These are phyloP conservation scores for Sciurus carolinensis DNA, from an alignment of 2,797 vertebrate genomes.

Conservation along the genomic window DNA sequence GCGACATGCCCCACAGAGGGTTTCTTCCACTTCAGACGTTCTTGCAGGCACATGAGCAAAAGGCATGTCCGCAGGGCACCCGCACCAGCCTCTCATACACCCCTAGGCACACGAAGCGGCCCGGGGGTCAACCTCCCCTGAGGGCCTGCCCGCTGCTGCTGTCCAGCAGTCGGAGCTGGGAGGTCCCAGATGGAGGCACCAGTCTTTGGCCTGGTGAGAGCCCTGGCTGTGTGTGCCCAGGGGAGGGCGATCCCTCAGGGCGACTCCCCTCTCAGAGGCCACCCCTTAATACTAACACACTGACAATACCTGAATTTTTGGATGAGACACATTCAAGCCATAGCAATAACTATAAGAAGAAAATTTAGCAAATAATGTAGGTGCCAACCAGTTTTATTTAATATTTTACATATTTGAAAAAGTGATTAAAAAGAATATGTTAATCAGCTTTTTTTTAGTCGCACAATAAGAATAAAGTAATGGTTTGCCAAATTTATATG, in stretches of 20 bases:
- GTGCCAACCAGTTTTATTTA: slow-evolving; percentile 85
- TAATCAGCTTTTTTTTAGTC: background rate
- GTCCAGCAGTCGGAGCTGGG: slow-evolving; percentile 50
- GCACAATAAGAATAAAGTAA: background rate
- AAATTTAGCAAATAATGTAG: slow-evolving; percentile 36
- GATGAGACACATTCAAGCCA: background rate
- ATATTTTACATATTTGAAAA: slow-evolving; percentile 77
- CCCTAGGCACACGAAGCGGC: slow-evolving; percentile 94
- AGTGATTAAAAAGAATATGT: slow-evolving; percentile 72
- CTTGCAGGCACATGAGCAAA: slow-evolving; percentile 97
- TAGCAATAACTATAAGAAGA: background rate
- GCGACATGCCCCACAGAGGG: slow-evolving; percentile 98
- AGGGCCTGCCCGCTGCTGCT: slow-evolving; percentile 2
- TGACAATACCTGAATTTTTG: background rate
- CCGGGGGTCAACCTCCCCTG: slow-evolving; percentile 81
- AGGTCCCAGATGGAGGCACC: background rate
- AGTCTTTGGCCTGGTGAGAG: background rate
- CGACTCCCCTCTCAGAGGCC: background rate
- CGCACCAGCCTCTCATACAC: slow-evolving; percentile 95
- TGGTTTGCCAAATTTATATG: background rate
- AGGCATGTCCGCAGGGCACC: slow-evolving; percentile 96
- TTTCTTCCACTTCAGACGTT: slow-evolving; percentile 96
- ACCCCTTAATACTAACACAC: background rate
- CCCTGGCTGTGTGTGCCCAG: background rate
- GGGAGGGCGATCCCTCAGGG: too few relatives aligned